Conservation (phyloP, 1,140 invertebrate genomes). For the Drosophila teissieri region DNA sequence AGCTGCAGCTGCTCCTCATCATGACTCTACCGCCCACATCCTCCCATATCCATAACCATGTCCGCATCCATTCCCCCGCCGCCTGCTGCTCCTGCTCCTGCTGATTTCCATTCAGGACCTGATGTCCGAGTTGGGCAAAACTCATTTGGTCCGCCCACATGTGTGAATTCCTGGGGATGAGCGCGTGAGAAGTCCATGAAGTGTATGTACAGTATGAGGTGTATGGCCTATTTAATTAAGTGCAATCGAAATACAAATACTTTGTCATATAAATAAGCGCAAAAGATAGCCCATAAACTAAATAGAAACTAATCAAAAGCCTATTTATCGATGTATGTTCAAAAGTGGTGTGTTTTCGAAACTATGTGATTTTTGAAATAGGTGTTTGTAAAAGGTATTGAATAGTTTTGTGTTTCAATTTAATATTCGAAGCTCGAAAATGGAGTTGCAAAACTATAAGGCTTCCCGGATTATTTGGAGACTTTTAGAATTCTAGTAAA, state of each 20-base stretch:
- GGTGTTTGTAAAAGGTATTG: no score
- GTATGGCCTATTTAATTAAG: not conserved
- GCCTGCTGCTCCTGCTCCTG: no score
- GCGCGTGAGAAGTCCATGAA: not conserved
- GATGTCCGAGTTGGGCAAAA: conserved; percentile 51
- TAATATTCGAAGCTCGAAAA: no score
- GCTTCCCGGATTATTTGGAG: not conserved
- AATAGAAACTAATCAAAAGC: no score
- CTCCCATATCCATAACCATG: conserved; percentile 2
- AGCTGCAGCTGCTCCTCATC: conserved; percentile 43
- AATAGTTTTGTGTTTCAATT: no score
- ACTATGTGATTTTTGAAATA: not conserved
- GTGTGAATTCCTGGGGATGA: conserved; percentile 46
- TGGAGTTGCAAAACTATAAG: no score
- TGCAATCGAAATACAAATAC: not conserved
- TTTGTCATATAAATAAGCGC: no score
- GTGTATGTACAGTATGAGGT: not conserved
- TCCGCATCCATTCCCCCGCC: not conserved
- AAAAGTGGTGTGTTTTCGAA: not conserved
- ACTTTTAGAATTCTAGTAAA: no score
- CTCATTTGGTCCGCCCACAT: conserved; percentile 36
- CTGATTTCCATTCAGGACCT: conserved; percentile 28
- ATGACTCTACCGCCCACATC: conserved; percentile 8
- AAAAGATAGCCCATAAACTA: no score
- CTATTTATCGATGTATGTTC: no score